Conservation (phyloP, 2,797 vertebrate genomes). For the Acanthopagrus latus region DNA sequence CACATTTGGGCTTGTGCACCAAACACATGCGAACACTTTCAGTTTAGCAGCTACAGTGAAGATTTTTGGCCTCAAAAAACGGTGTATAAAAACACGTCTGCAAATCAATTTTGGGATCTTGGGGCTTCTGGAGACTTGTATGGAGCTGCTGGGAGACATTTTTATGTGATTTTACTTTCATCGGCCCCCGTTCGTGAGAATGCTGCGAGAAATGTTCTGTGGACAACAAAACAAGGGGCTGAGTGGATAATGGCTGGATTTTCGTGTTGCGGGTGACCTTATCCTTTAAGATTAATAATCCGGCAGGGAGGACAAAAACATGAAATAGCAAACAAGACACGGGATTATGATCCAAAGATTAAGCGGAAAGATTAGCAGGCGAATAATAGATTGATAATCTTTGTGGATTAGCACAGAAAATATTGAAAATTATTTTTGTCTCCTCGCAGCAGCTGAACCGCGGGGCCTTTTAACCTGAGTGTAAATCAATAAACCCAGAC, state of each 20-base stretch:
- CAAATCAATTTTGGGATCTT: no score
- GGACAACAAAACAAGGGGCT: neutral
- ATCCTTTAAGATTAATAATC: constrained; percentile 40
- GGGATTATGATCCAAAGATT: constrained; percentile 71
- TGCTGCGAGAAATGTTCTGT: neutral
- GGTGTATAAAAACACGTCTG: no score
- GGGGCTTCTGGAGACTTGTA: no score
- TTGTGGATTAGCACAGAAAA: constrained; percentile 58
- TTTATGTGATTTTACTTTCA: no score
- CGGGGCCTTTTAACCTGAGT: constrained; percentile 29
- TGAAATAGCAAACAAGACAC: constrained; percentile 49
- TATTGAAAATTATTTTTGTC: constrained; percentile 35
- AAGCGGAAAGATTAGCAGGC: constrained; percentile 63
- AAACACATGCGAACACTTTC: no score
- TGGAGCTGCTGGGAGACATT: no score
- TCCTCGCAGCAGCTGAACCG: constrained; percentile 9
- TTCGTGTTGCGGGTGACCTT: neutral
- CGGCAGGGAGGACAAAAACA: constrained; percentile 26
- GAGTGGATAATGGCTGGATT: neutral
- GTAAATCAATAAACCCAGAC: constrained; percentile 48
- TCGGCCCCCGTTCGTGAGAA: no score
- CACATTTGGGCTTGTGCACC: no score
- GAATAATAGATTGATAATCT: constrained; percentile 73
- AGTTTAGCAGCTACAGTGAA: no score
- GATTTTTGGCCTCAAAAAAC: no score